phyloP scores from a whole-genome alignment of 2,888 invertebrate species.

The Nycteola revayana region DNA sequence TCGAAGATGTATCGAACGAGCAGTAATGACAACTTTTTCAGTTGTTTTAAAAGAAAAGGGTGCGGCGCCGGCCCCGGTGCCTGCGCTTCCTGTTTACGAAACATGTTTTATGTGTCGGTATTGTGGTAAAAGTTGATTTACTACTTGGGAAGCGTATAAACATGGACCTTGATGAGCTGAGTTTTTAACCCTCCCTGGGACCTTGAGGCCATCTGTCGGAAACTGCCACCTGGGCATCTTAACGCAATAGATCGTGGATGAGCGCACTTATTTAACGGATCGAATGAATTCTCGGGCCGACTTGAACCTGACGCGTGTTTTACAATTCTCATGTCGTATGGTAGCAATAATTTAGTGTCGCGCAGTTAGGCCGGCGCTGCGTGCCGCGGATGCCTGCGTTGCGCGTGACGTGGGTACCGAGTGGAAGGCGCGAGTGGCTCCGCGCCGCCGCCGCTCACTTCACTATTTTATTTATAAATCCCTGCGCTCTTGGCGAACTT shows the following conservation, averaged over 20 bases:
- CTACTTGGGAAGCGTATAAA: conserved; percentile 58
- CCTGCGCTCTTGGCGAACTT: conserved; percentile 12
- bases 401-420: conserved; percentile 29
- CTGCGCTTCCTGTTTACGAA: conserved; percentile 67
- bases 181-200: conserved; percentile 13
- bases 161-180: conserved; percentile 45
- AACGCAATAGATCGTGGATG: too few species aligned
- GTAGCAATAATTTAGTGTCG: conserved; percentile 45
- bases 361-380: conserved; percentile 34
- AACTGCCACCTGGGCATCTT: too few species aligned
- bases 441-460: conserved; percentile 14
- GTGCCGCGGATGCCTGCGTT: conserved; percentile 35
- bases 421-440: conserved; percentile 7
- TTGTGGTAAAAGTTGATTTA: conserved; percentile 78
- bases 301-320: conserved; percentile 21
- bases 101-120: conserved; percentile 63
- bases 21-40: not conserved
- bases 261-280: too few species aligned
- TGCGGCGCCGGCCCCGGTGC: conserved; percentile 26
- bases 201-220: conserved; percentile 3
- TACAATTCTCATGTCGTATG: conserved; percentile 27
- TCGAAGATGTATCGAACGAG: too few species aligned
- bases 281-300: conserved; percentile 1
- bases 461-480: conserved; percentile 18
- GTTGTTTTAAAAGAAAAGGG: conserved; percentile 31